A percentile compares a stretch with the other conserved stretches of the same genome.
Evolutionary conservation across 1,140 invertebrate species (phyloP).

Genomic region (Lordiphosa clarofinis): DNA sequence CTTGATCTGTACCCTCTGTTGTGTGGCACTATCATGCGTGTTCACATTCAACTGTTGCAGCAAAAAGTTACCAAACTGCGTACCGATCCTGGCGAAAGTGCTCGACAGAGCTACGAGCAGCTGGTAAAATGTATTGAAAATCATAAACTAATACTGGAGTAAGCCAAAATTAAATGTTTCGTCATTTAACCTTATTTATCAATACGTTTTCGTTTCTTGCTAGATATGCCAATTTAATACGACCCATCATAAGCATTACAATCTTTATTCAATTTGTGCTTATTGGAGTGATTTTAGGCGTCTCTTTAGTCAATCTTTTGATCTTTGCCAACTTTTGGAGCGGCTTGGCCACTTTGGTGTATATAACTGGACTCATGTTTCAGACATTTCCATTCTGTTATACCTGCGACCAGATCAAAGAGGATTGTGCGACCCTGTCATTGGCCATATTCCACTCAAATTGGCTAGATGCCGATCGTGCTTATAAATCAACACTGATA

Average conservation of each 20-base stretch:
- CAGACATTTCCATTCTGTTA: constrained; percentile 53
- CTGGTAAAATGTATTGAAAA: constrained; percentile 40
- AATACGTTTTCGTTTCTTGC: not conserved
- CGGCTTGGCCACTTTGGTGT: constrained; percentile 13
- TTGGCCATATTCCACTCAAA: constrained; percentile 37
- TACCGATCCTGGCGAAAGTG: constrained; percentile 10
- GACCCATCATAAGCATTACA: not conserved
- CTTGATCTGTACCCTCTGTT: constrained; percentile 30
- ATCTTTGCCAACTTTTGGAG: constrained; percentile 32
- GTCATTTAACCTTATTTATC: not conserved
- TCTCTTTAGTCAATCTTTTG: constrained; percentile 39
- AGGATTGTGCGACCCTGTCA: constrained; percentile 30
- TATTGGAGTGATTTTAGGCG: constrained; percentile 22
- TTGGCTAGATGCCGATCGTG: constrained; percentile 25
- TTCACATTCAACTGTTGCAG: constrained; percentile 24
- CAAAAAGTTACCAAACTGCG: constrained; percentile 28
- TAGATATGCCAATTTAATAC: constrained; percentile 15
- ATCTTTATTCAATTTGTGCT: constrained; percentile 33
- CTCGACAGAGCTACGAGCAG: constrained; percentile 22
- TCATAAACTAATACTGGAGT: constrained; percentile 18
- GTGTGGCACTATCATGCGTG: constrained; percentile 15
- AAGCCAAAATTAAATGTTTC: not conserved
- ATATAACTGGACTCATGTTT: constrained; percentile 13
- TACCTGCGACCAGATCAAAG: constrained; percentile 31
- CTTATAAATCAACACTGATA: constrained; percentile 20